Evolutionary conservation across 2,113 vertebrate species (phyloP).

Genomic region (Prunella himalayana): DNA sequence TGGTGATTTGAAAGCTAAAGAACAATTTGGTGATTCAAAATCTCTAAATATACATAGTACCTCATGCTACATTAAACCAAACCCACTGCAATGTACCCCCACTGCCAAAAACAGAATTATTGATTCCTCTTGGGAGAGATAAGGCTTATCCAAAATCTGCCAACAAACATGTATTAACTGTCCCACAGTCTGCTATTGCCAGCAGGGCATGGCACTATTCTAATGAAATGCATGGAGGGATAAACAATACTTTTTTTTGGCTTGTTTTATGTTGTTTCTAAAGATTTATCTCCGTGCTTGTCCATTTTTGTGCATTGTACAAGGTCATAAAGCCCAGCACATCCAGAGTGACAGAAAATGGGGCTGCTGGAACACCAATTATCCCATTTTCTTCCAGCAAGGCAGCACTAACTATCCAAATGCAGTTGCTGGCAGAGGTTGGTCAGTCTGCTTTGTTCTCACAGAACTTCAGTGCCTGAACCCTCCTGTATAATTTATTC

Average conservation of each 20-base stretch:
- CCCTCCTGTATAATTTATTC: neutral
- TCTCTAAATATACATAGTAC: neutral
- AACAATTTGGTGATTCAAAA: neutral
- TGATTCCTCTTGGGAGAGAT: neutral
- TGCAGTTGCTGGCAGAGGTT: neutral
- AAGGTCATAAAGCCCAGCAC: neutral
- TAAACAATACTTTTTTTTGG: neutral
- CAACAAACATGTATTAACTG: neutral
- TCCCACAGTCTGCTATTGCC: neutral
- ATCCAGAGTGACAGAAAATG: neutral
- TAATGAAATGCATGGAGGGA: neutral
- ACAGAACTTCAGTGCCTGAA: neutral
- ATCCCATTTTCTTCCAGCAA: neutral
- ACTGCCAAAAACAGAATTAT: neutral
- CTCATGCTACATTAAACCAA: neutral
- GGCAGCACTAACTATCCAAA: neutral
- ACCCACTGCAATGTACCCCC: accelerated
- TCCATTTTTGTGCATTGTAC: neutral
- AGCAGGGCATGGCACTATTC: neutral
- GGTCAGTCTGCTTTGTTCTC: neutral
- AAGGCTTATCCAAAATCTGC: neutral
- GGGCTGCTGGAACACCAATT: neutral
- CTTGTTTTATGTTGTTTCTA: neutral
- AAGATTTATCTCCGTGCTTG: neutral
- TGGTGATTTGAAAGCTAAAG: neutral